These are phyloP conservation scores for Drosophila ironensis DNA, from an alignment of 1,140 invertebrate genomes.

Conservation along the genomic window DNA sequence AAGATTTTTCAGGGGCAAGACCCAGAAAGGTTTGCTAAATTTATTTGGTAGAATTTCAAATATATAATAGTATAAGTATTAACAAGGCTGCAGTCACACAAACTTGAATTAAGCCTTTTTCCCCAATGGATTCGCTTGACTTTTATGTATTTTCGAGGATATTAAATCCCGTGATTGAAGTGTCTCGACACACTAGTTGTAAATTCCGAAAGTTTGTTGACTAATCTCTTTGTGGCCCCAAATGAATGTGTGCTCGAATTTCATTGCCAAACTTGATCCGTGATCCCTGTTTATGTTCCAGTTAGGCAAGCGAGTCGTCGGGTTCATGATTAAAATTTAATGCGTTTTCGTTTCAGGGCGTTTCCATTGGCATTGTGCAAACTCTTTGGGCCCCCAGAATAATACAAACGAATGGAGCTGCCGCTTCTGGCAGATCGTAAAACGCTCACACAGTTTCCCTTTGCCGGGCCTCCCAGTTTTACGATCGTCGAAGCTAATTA, in stretches of 20 bases:
- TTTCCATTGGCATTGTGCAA: slow-evolving; percentile 44
- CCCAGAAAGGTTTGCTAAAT: neutral
- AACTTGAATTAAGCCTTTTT: no score
- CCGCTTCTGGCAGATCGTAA: slow-evolving; percentile 72
- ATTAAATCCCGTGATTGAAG: no score
- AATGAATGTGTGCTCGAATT: slow-evolving; percentile 33
- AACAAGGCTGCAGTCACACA: no score
- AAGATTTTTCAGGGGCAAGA: slow-evolving; percentile 4
- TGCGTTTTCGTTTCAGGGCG: slow-evolving; percentile 61
- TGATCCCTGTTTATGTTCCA: slow-evolving; percentile 49
- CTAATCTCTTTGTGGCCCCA: slow-evolving; percentile 24
- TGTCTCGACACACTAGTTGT: slow-evolving; percentile 5
- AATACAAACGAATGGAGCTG: slow-evolving; percentile 13
- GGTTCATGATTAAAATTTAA: slow-evolving; percentile 58
- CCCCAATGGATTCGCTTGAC: no score
- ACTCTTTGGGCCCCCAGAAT: slow-evolving; percentile 25
- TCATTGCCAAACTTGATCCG: slow-evolving; percentile 36
- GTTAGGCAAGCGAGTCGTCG: slow-evolving; percentile 26
- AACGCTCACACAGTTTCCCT: slow-evolving; percentile 47
- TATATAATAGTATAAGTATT: neutral
- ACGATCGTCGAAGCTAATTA: slow-evolving; percentile 67
- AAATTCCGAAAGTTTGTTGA: slow-evolving; percentile 29
- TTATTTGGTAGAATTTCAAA: neutral
- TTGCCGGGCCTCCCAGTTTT: slow-evolving; percentile 29
- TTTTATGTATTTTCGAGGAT: no score